Conservation (phyloP, 2,797 vertebrate species). For the Periparus ater region DNA sequence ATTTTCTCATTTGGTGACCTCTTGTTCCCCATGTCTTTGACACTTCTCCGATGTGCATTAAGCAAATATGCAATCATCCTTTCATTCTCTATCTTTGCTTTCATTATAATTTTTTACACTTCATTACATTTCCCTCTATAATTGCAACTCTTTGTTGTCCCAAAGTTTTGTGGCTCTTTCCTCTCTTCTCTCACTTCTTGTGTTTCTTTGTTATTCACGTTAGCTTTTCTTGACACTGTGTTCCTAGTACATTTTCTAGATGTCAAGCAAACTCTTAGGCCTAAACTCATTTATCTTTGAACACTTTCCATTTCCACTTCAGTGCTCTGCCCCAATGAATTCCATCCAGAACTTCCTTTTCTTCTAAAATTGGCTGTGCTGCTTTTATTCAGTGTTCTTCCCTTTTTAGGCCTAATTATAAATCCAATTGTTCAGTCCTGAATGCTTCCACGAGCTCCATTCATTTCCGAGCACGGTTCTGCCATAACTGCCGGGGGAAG, state of each 20-base stretch:
- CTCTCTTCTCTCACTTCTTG: slow-evolving; percentile 46
- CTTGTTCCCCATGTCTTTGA: slow-evolving; percentile 63
- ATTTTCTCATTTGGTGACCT: slow-evolving; percentile 65
- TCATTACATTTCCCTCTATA: slow-evolving; percentile 55
- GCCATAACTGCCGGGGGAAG: slow-evolving; percentile 53
- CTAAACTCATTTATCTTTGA: slow-evolving; percentile 67
- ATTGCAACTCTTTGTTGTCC: slow-evolving; percentile 37
- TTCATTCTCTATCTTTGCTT: slow-evolving; percentile 56
- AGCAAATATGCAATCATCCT: slow-evolving; percentile 62
- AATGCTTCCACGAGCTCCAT: slow-evolving; percentile 70
- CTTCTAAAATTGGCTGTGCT: slow-evolving; percentile 66
- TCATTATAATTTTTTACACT: slow-evolving; percentile 70
- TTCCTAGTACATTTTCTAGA: slow-evolving; percentile 62
- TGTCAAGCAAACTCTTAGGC: slow-evolving; percentile 61
- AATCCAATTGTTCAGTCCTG: slow-evolving; percentile 58
- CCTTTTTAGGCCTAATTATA: slow-evolving; percentile 69
- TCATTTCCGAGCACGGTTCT: slow-evolving; percentile 51
- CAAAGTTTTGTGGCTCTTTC: slow-evolving; percentile 65
- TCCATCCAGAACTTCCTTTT: slow-evolving; percentile 69
- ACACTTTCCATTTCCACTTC: slow-evolving; percentile 66
- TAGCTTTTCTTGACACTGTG: slow-evolving; percentile 66
- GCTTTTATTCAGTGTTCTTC: slow-evolving; percentile 64
- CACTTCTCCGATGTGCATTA: slow-evolving; percentile 53
- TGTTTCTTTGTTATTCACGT: slow-evolving; percentile 58
- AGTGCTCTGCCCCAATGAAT: slow-evolving; percentile 56